Evolutionary conservation across 2,797 vertebrate species (phyloP).

Genomic region (Melopsittacus undulatus): DNA sequence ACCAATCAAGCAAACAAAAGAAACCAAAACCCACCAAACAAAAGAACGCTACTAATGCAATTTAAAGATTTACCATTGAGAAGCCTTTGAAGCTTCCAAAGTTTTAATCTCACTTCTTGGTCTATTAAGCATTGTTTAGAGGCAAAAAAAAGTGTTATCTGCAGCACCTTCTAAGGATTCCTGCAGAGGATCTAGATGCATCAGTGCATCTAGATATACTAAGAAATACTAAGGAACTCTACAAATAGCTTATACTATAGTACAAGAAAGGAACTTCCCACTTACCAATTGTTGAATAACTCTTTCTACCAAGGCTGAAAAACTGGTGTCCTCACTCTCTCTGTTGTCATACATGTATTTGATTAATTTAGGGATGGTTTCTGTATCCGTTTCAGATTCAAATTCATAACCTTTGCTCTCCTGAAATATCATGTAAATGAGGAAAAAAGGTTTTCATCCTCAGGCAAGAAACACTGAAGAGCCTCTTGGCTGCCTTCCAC

Average conservation of each 20-base stretch:
- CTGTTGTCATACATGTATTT: conserved; percentile 96
- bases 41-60: background rate
- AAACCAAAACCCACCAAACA: background rate
- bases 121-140: conserved; percentile 1
- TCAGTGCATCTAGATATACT: background rate
- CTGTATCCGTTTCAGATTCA: conserved; percentile 96
- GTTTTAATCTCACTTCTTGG: conserved; percentile 15
- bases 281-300: conserved; percentile 96
- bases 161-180: background rate
- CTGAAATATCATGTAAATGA: conserved; percentile 68
- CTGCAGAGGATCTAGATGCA: background rate
- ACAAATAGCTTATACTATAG: background rate
- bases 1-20: background rate
- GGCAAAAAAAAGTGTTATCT: background rate
- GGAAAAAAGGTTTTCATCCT: background rate
- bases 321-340: conserved; percentile 84
- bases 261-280: background rate
- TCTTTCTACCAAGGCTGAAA: conserved; percentile 90
- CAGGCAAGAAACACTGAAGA: background rate
- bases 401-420: conserved; percentile 93
- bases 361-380: conserved; percentile 95
- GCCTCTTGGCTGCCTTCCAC: background rate
- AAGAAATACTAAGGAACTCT: background rate
- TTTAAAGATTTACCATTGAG: background rate
- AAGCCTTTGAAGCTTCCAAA: background rate